Conservation (phyloP, 2,113 vertebrate genomes). For the Leuciscus idus region DNA sequence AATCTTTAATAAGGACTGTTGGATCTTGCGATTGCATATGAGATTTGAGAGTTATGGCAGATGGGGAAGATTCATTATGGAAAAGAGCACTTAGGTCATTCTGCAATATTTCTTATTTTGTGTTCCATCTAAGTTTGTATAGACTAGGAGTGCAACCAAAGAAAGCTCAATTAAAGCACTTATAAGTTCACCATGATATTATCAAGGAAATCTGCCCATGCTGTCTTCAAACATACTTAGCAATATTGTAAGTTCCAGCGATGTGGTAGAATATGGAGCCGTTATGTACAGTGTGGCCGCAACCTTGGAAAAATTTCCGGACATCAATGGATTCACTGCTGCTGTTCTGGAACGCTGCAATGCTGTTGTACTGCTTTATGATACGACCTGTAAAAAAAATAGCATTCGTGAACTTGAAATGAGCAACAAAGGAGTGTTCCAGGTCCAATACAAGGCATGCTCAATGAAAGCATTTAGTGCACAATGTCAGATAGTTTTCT, state of each 20-base stretch:
- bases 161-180: background rate
- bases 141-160: no score
- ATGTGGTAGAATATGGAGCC: conserved; percentile 91
- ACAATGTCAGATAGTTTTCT: background rate
- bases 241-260: conserved; percentile 84
- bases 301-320: conserved; percentile 86
- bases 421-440: background rate
- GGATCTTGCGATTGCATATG: background rate
- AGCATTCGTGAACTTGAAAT: background rate
- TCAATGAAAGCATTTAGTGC: background rate
- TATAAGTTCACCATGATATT: background rate
- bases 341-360: conserved; percentile 79
- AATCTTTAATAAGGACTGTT: background rate
- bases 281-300: conserved; percentile 87
- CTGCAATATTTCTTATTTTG: no score
- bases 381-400: conserved; percentile 75
- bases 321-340: conserved; percentile 80
- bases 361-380: conserved; percentile 84
- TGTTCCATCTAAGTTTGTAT: no score
- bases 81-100: no score
- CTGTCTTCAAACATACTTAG: conserved; percentile 76
- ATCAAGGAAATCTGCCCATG: background rate
- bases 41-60: background rate
- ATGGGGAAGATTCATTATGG: no score
- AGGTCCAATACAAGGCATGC: background rate